Percentiles rank a stretch among this genome's conserved stretches.
phyloP scores from a whole-genome alignment of 2,888 invertebrate genomes.

The Drosophila tripunctata region DNA sequence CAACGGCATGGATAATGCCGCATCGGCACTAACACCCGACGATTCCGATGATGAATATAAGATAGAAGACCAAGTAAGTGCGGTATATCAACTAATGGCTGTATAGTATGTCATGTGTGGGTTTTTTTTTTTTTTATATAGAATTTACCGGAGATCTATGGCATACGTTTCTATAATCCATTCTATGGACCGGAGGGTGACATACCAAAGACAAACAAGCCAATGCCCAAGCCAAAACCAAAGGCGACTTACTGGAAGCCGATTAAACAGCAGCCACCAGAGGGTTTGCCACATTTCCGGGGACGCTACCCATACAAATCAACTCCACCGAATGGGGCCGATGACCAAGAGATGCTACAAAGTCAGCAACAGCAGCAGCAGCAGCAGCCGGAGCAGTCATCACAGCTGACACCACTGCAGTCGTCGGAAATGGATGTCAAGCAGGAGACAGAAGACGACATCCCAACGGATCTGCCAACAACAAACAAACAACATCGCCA shows the following conservation, averaged over 20 bases:
- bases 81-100: too few species aligned
- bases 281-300: neutral
- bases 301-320: conserved; percentile 1
- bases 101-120: neutral
- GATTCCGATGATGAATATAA: neutral
- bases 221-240: neutral
- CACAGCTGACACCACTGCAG: neutral
- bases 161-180: conserved; percentile 34
- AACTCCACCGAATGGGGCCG: neutral
- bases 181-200: conserved; percentile 16
- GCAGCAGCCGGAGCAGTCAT: neutral
- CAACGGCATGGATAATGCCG: neutral
- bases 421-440: too few species aligned
- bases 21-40: neutral
- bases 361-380: neutral
- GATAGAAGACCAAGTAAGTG: too few species aligned
- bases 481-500: too few species aligned
- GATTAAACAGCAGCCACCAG: neutral
- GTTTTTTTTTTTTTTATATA: neutral
- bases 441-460: neutral
- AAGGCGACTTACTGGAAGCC: neutral
- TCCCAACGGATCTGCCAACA: too few species aligned
- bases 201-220: neutral
- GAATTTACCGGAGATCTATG: conserved; percentile 13
- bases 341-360: neutral